These are phyloP conservation scores for Nycticorax nycticorax DNA, from an alignment of 2,113 vertebrate species.

Conservation along the genomic window DNA sequence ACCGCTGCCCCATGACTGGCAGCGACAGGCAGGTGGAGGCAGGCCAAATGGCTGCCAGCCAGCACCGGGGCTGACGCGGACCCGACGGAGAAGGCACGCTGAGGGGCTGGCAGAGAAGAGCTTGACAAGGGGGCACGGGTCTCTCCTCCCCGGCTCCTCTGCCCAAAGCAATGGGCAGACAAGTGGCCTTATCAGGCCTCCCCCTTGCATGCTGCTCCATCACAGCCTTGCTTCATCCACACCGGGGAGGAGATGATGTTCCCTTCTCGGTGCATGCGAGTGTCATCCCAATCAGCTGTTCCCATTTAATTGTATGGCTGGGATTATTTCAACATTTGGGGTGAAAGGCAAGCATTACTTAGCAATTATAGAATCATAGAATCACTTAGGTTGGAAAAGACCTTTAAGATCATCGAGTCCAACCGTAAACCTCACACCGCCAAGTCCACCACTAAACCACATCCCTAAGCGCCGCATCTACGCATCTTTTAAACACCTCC, in stretches of 20 bases:
- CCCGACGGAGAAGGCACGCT: neutral
- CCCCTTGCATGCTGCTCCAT: neutral
- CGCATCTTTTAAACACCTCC: too few relatives aligned
- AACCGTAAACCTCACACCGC: too few relatives aligned
- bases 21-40: neutral
- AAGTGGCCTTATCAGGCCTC: neutral
- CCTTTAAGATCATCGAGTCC: too few relatives aligned
- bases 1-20: constrained; percentile 5
- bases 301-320: neutral
- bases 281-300: neutral
- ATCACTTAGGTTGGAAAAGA: too few relatives aligned
- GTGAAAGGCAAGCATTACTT: neutral
- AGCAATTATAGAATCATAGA: too few relatives aligned
- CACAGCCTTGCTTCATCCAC: neutral
- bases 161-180: neutral
- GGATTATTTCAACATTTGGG: neutral
- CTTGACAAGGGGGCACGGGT: neutral
- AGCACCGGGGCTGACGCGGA: neutral
- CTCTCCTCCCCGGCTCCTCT: neutral
- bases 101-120: neutral
- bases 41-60: neutral
- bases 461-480: too few relatives aligned
- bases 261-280: neutral
- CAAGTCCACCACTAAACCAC: too few relatives aligned
- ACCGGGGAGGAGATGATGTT: neutral